Percentiles rank a stretch among this genome's conserved stretches.
phyloP scores from a whole-genome alignment of 2,113 vertebrate genomes.

The Tiliqua scincoides region DNA sequence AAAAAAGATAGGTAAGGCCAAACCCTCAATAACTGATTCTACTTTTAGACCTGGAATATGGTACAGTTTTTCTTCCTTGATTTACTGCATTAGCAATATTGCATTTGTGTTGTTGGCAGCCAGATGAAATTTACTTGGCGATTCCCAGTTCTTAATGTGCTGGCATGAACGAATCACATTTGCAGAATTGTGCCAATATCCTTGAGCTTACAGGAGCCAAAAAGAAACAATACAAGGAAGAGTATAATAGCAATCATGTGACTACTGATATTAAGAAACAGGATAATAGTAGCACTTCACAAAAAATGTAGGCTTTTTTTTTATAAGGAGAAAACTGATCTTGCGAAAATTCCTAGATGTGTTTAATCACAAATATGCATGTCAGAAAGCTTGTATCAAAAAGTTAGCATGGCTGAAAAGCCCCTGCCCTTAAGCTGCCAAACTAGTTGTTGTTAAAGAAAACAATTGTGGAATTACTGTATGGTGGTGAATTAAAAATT shows the following conservation, averaged over 20 bases:
- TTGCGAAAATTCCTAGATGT: accelerated
- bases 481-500: constrained; percentile 1
- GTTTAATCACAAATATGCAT: not conserved
- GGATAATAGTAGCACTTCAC: not conserved
- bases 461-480: not conserved
- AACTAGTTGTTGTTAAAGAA: not conserved
- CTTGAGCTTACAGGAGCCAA: not conserved
- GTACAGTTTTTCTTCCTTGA: not conserved
- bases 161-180: constrained; percentile 34
- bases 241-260: not conserved
- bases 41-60: constrained; percentile 17
- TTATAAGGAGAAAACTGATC: not conserved
- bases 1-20: not conserved
- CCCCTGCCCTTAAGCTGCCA: not conserved
- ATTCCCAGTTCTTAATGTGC: constrained; percentile 30
- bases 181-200: constrained; percentile 26
- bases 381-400: not conserved
- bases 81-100: not conserved
- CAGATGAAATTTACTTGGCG: constrained; percentile 31
- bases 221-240: accelerated
- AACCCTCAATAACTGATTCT: not conserved
- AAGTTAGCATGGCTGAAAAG: not conserved
- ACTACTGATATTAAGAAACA: accelerated
- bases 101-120: not conserved
- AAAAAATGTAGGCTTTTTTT: not conserved